Percentiles rank a stretch among this genome's conserved stretches.
These are phyloP conservation scores for Teleogryllus occipitalis DNA, from an alignment of 1,140 invertebrate genomes.

Conservation along the genomic window DNA sequence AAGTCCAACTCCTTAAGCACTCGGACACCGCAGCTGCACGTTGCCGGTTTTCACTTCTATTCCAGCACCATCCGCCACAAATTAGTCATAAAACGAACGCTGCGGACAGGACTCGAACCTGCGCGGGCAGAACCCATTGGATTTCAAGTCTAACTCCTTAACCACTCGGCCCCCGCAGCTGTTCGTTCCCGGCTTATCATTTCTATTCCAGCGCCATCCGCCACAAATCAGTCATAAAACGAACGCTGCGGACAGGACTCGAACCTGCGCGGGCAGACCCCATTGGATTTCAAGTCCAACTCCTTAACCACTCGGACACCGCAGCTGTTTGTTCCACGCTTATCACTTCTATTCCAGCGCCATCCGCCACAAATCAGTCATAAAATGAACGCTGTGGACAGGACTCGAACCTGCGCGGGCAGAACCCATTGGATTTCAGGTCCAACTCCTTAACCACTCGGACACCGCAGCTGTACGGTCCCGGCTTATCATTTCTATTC, in stretches of 20 bases:
- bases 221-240: too few relatives aligned
- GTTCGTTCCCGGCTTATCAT: too few relatives aligned
- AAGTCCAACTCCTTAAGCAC: slow-evolving; percentile 71
- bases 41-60: too few relatives aligned
- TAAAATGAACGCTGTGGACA: slow-evolving; percentile 71
- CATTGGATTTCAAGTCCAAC: slow-evolving; percentile 76
- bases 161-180: slow-evolving; percentile 59
- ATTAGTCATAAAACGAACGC: too few relatives aligned
- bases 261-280: slow-evolving; percentile 73
- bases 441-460: slow-evolving; percentile 70
- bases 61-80: too few relatives aligned
- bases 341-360: too few relatives aligned
- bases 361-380: too few relatives aligned
- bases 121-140: slow-evolving; percentile 71
- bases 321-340: too few relatives aligned
- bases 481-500: too few relatives aligned
- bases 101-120: slow-evolving; percentile 76
- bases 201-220: too few relatives aligned
- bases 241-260: slow-evolving; percentile 74
- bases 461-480: slow-evolving; percentile 54
- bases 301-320: slow-evolving; percentile 65
- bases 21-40: slow-evolving; percentile 56
- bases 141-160: slow-evolving; percentile 76
- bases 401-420: slow-evolving; percentile 76
- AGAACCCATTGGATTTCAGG: slow-evolving; percentile 74